A percentile compares a stretch with the other conserved stretches of the same genome.
These are phyloP conservation scores for Mormyrus iriodes DNA, from an alignment of 2,113 vertebrate genomes.

Conservation along the genomic window DNA sequence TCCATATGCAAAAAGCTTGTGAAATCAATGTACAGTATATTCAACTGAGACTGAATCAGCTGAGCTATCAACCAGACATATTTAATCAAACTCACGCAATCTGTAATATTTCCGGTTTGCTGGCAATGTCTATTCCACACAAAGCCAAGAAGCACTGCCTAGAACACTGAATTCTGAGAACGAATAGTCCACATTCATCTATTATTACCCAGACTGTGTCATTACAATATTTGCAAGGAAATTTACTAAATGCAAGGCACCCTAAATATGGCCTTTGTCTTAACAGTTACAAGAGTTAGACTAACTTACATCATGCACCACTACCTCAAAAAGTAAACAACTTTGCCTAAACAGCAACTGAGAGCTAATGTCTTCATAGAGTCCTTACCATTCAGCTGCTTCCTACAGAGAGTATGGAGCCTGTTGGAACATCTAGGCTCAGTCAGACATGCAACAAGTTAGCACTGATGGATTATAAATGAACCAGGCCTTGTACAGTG, in stretches of 20 bases:
- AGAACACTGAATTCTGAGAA: no score
- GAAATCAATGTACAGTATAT: background rate
- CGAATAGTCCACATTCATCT: no score
- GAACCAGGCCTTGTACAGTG: background rate
- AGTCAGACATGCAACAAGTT: slow-evolving; percentile 9
- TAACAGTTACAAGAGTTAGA: no score
- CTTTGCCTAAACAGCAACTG: background rate
- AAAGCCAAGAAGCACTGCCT: no score
- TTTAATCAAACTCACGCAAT: background rate
- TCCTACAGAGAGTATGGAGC: background rate
- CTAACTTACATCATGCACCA: no score
- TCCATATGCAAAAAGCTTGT: background rate
- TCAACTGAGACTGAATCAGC: background rate
- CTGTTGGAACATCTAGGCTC: background rate
- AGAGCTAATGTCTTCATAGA: background rate
- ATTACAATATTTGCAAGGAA: no score
- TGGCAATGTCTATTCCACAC: no score
- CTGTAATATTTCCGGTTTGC: no score
- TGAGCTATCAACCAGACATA: background rate
- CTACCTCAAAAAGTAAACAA: background rate
- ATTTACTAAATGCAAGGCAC: no score
- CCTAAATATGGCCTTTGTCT: no score
- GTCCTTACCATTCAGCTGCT: background rate
- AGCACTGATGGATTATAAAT: slow-evolving; percentile 9
- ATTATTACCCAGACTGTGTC: no score